phyloP scores from a whole-genome alignment of 2,888 invertebrate species.

The Liodrosophila aerea region DNA sequence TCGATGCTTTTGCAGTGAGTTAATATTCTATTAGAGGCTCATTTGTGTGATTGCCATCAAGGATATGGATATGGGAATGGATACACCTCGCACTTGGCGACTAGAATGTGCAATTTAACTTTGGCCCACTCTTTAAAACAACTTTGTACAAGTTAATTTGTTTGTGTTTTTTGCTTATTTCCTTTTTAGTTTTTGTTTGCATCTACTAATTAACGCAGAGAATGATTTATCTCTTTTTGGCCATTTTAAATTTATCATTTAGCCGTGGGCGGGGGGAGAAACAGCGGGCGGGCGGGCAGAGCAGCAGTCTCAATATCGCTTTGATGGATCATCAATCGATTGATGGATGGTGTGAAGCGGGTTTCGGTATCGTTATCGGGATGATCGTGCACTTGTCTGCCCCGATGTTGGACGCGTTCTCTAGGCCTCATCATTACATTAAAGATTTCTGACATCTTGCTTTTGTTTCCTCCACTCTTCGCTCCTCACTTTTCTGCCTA shows the following conservation, averaged over 20 bases:
- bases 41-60: slow-evolving; percentile 80
- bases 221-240: slow-evolving; percentile 65
- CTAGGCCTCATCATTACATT: slow-evolving; percentile 53
- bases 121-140: slow-evolving; percentile 18
- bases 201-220: slow-evolving; percentile 64
- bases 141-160: slow-evolving; percentile 47
- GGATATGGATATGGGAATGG: slow-evolving; percentile 58
- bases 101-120: slow-evolving; percentile 17
- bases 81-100: slow-evolving; percentile 3
- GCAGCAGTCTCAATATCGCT: slow-evolving; percentile 60
- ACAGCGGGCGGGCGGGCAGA: slow-evolving; percentile 37
- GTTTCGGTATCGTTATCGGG: slow-evolving; percentile 2
- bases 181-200: slow-evolving; percentile 48
- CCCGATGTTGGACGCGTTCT: slow-evolving; percentile 44
- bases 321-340: slow-evolving; percentile 71
- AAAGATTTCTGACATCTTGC: slow-evolving; percentile 74
- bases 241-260: slow-evolving; percentile 59
- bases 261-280: slow-evolving; percentile 11
- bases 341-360: slow-evolving; percentile 75
- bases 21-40: slow-evolving; percentile 81
- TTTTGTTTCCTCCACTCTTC: slow-evolving; percentile 45
- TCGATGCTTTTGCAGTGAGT: slow-evolving; percentile 67
- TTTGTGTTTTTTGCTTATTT: slow-evolving; percentile 30
- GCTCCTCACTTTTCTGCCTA: slow-evolving; percentile 22
- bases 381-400: slow-evolving; percentile 22